Percentiles rank a stretch among this genome's conserved stretches.
Evolutionary conservation across 2,797 vertebrate species (phyloP).

Genomic region (Arvicola amphibius): DNA sequence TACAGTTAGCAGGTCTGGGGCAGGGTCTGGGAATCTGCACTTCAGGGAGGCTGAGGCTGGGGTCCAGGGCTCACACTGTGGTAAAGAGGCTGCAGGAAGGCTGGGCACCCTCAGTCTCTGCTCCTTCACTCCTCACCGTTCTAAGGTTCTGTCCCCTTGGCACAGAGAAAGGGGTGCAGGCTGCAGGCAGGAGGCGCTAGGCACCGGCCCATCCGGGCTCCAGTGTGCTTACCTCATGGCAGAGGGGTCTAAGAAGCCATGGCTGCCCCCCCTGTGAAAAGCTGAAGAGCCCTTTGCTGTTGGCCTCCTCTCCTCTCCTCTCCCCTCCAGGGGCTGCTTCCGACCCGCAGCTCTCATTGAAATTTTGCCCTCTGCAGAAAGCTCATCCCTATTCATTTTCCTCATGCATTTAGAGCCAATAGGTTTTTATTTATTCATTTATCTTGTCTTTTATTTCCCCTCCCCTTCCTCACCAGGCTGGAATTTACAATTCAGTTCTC

Average conservation of each 20-base stretch:
- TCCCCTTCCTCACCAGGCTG: slow-evolving; percentile 71
- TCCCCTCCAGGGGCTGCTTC: not conserved
- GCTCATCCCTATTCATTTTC: slow-evolving; percentile 75
- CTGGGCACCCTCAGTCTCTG: not conserved
- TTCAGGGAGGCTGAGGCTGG: not conserved
- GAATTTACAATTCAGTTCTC: slow-evolving; percentile 83
- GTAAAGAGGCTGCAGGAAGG: not conserved
- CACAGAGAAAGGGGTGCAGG: not conserved
- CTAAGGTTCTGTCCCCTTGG: not conserved
- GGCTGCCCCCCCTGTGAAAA: not conserved
- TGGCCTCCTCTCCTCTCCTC: not conserved
- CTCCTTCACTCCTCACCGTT: not conserved
- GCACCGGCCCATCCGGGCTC: not conserved
- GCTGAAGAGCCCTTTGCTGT: not conserved
- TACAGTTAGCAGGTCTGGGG: not conserved
- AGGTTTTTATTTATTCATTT: slow-evolving; percentile 83
- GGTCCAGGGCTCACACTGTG: not conserved
- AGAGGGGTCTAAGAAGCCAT: not conserved
- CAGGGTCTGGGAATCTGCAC: not conserved
- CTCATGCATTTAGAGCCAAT: slow-evolving; percentile 64
- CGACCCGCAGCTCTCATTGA: not conserved
- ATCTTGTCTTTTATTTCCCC: slow-evolving; percentile 69
- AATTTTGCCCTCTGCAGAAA: slow-evolving; percentile 53
- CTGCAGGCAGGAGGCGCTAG: not conserved
- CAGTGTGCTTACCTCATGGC: not conserved